Evolutionary conservation across 2,797 vertebrate genomes (phyloP), one percentile per base, ranked within the genome.

Genomic region (Aselliscus stoliczkanus): DNA sequence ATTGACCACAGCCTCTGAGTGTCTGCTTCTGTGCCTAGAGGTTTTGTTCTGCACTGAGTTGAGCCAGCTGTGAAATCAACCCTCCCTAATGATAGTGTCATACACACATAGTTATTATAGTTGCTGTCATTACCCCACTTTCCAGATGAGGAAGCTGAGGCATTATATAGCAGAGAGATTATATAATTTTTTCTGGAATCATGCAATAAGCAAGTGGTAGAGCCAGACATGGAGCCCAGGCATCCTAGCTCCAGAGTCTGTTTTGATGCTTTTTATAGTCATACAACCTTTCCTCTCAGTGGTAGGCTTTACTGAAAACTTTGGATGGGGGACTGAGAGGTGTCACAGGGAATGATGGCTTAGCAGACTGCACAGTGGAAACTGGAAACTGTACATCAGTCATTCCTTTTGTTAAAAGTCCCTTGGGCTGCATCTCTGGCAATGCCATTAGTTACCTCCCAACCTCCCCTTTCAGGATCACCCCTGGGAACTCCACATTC

Each of bases 121-220:
- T 42, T 23, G 29, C 62, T 64, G 1, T 37, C 7, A 8, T 58
- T 20, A 58, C 6, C 50, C 25, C 37, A 23, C 42, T 75, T 83
- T 34, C 67, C 42, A 64, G 47, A 42, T 20, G 47, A 79, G 79
- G 58, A 89, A 60, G 54, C 39, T 3, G 56, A 96, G 34, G 88
- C n/a, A n/a, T n/a, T n/a, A n/a, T n/a, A n/a, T n/a, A n/a, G n/a
- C 21, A 84, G 52, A 62, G 93, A 62, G 34, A 15, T 90, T 52
- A 15, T 2, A 0, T 67, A 34, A 72, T 5, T 17, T 73, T 65
- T 44, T 37, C 58, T 7, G 3, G 27, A 62, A n/a, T 56, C 2
- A 5, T 3, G 7, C 17, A 10, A 7, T 27, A 21, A 9, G 18
- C 67, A 5, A 8, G 7, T 56, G 47, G 11, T 64, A 17, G 42